phyloP scores from a whole-genome alignment of 1,140 invertebrate species.

The Luehdorfia chinensis region DNA sequence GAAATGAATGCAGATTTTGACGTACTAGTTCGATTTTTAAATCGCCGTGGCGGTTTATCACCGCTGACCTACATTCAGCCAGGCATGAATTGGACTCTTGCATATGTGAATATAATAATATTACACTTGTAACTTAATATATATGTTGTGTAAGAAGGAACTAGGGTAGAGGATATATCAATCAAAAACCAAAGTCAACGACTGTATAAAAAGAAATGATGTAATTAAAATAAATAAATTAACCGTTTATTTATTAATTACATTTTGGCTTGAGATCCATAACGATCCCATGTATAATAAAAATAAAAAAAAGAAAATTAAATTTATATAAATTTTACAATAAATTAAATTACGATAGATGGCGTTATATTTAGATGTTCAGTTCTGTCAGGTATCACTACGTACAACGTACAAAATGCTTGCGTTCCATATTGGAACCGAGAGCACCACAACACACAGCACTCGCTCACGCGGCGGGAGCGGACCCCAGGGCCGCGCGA shows the following conservation, averaged over 20 bases:
- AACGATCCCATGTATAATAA: conserved; percentile 74
- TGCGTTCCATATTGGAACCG: conserved; percentile 50
- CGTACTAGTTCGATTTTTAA: conserved; percentile 16
- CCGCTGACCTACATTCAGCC: conserved; percentile 46
- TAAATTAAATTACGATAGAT: conserved; percentile 75
- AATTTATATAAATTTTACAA: conserved; percentile 77
- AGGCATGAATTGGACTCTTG: conserved; percentile 19
- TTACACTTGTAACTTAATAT: background rate
- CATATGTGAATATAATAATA: background rate
- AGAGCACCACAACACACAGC: conserved; percentile 62
- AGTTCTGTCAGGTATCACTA: conserved; percentile 75
- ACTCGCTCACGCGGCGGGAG: conserved; percentile 49
- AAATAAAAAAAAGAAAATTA: conserved; percentile 76
- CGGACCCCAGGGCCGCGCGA: conserved; percentile 29
- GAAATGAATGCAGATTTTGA: conserved; percentile 21
- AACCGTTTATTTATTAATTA: conserved; percentile 77
- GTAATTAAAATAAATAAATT: conserved; percentile 77
- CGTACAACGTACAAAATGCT: conserved; percentile 72
- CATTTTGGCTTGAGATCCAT: conserved; percentile 74
- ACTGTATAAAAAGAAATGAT: conserved; percentile 75
- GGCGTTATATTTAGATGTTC: conserved; percentile 73
- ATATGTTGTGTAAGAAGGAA: conserved; percentile 19
- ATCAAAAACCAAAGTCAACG: conserved; percentile 65
- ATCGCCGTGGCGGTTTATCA: conserved; percentile 21
- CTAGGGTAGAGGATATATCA: conserved; percentile 30